These are phyloP conservation scores for Lagocephalus sceleratus DNA, from an alignment of 2,797 vertebrate genomes.

Conservation along the genomic window DNA sequence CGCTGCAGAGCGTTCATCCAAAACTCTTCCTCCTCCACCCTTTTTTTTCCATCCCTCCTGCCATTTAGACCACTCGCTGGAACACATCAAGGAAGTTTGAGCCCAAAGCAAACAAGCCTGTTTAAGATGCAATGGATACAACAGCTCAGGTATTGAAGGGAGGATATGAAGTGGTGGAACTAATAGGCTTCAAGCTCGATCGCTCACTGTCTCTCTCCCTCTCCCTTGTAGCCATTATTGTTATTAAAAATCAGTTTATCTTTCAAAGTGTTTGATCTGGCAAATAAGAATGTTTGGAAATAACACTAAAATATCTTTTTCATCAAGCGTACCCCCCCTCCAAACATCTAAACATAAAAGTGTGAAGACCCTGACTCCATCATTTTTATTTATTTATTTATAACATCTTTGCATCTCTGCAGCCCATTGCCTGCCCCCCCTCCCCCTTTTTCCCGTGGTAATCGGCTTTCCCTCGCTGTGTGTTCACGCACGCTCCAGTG, in stretches of 20 bases:
- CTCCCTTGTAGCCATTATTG: conserved; percentile 34
- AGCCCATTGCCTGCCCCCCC: conserved; percentile 20
- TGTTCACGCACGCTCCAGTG: conserved; percentile 33
- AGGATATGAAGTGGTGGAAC: conserved; percentile 74
- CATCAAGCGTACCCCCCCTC: conserved; percentile 5
- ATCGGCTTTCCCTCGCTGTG: conserved; percentile 11
- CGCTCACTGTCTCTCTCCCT: conserved; percentile 29
- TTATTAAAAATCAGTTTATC: conserved; percentile 64
- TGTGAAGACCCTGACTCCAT: too few species aligned
- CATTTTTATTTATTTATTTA: too few species aligned
- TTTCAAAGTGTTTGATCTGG: conserved; percentile 56
- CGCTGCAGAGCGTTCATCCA: neutral
- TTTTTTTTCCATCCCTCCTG: neutral
- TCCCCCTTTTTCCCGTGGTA: conserved; percentile 2
- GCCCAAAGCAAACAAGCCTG: conserved; percentile 55
- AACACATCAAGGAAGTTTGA: conserved; percentile 32
- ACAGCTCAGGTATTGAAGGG: conserved; percentile 65
- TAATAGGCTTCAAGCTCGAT: conserved; percentile 68
- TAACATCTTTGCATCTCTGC: neutral
- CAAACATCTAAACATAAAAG: neutral
- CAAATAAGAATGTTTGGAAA: conserved; percentile 21
- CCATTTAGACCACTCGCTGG: conserved; percentile 16
- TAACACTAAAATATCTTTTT: neutral
- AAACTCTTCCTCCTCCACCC: conserved; percentile 12
- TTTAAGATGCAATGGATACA: conserved; percentile 70